phyloP scores from a whole-genome alignment of 2,888 invertebrate genomes.

The Chalcosyrphus nemorum region DNA sequence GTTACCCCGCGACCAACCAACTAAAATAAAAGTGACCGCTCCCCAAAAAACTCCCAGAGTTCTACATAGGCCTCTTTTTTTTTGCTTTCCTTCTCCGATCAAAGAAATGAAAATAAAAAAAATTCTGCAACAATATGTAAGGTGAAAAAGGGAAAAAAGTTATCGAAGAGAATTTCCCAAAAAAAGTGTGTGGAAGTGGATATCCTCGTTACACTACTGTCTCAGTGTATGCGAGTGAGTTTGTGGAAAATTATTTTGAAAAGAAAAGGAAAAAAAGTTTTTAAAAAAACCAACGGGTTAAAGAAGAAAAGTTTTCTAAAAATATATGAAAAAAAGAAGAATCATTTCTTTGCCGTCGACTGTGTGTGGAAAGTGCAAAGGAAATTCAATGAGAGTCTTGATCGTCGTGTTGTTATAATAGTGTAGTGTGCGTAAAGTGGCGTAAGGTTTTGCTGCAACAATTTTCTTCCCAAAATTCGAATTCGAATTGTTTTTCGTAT shows the following conservation, averaged over 20 bases:
- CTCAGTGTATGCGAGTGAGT: conserved; percentile 31
- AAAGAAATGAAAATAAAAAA: conserved; percentile 41
- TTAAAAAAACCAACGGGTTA: conserved; percentile 46
- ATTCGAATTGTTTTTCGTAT: conserved; percentile 27
- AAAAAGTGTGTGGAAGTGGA: conserved; percentile 45
- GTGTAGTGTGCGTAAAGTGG: conserved; percentile 63
- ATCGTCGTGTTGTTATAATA: too few relatives aligned
- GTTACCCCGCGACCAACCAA: conserved; percentile 46
- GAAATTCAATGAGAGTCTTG: conserved; percentile 60
- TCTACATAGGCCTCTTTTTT: conserved; percentile 49
- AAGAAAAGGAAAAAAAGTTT: conserved; percentile 14
- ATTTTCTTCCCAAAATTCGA: conserved; percentile 28
- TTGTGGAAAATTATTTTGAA: conserved; percentile 54
- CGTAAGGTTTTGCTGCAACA: conserved; percentile 48
- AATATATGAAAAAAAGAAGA: conserved; percentile 65
- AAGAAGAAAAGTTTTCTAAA: conserved; percentile 63
- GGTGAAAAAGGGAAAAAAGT: conserved; percentile 44
- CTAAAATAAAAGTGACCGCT: conserved; percentile 63
- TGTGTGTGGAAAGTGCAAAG: conserved; percentile 62
- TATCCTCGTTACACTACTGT: conserved; percentile 20
- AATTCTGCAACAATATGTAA: conserved; percentile 70
- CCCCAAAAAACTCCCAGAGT: conserved; percentile 58
- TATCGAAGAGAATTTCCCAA: conserved; percentile 39
- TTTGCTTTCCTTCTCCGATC: conserved; percentile 5
- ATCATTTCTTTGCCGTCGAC: conserved; percentile 59